Percentiles rank a stretch among this genome's conserved stretches.
These are phyloP conservation scores for Bucorvus abyssinicus DNA, from an alignment of 2,797 vertebrate genomes.

Conservation along the genomic window DNA sequence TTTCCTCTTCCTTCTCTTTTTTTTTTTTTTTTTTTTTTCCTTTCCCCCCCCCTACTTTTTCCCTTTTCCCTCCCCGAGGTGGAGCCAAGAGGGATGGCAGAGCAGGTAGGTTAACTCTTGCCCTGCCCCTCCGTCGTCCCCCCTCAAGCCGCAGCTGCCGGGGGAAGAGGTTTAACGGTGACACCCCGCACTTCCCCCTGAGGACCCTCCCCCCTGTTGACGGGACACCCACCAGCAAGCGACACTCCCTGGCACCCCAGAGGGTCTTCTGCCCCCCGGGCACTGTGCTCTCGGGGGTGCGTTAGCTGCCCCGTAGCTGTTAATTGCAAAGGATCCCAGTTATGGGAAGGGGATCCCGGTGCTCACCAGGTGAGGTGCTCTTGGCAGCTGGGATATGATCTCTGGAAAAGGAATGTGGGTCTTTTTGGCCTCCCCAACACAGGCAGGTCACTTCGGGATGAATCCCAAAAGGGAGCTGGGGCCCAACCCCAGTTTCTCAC, in stretches of 20 bases:
- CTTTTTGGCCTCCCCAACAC: not conserved
- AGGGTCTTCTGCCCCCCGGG: not conserved
- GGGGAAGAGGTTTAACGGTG: not conserved
- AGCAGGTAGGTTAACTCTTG: slow-evolving; percentile 65
- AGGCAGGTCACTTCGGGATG: not conserved
- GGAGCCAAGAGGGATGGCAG: slow-evolving; percentile 49
- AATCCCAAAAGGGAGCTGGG: not conserved
- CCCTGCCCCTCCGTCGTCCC: not conserved
- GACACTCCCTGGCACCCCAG: not conserved
- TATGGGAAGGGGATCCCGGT: not conserved
- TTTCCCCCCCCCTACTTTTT: not conserved
- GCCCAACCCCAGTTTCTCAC: not conserved
- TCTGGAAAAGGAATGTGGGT: not conserved
- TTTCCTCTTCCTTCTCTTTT: not conserved
- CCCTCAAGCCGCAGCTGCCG: not conserved
- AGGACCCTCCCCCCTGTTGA: not conserved
- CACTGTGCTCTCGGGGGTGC: not conserved
- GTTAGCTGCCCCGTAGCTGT: not conserved
- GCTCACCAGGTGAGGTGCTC: not conserved
- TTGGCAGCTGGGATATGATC: not conserved
- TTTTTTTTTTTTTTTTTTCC: not conserved
- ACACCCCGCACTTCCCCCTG: not conserved
- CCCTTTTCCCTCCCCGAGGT: slow-evolving; percentile 55
- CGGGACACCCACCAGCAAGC: not conserved
- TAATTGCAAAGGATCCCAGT: not conserved